Percentiles rank a stretch among this genome's conserved stretches.
phyloP scores from a whole-genome alignment of 92 coral and sea anemone genomes.

The Epizoanthus rinbou region DNA sequence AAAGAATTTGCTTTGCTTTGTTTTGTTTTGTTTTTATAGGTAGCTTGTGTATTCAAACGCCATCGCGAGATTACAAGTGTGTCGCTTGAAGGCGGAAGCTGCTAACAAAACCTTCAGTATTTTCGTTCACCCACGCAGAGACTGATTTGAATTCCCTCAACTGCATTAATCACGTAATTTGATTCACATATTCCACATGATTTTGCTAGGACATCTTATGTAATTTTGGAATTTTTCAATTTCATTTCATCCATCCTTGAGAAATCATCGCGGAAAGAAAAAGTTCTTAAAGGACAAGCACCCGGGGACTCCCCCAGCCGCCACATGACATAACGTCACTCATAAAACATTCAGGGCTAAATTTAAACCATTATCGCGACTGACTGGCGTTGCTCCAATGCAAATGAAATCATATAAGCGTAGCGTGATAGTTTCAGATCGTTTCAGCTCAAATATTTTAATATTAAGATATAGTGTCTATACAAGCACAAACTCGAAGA shows the following conservation, averaged over 20 bases:
- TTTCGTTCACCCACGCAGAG: not conserved
- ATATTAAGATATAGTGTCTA: not conserved
- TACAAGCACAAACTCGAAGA: too few species aligned
- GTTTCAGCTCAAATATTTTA: slow-evolving; percentile 31
- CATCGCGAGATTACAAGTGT: too few species aligned
- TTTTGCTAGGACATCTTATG: not conserved
- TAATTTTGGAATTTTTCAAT: not conserved
- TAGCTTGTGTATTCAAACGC: too few species aligned
- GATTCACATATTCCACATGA: not conserved
- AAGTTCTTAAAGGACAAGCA: not conserved
- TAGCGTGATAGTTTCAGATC: slow-evolving; percentile 25
- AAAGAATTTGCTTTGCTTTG: too few species aligned
- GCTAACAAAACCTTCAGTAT: slow-evolving; percentile 27
- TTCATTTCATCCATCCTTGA: not conserved
- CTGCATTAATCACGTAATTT: not conserved
- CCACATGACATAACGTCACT: slow-evolving; percentile 13
- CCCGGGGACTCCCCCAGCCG: slow-evolving; percentile 31
- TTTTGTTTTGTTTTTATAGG: too few species aligned
- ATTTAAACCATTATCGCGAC: not conserved
- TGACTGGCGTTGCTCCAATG: slow-evolving; percentile 4
- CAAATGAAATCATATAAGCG: slow-evolving; percentile 2
- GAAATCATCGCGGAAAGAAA: not conserved
- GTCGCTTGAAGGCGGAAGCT: slow-evolving; percentile 13
- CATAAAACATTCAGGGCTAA: not conserved
- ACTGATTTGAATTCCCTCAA: slow-evolving; percentile 13